These are phyloP conservation scores for Gadus chalcogrammus DNA, from an alignment of 2,113 vertebrate genomes.

Conservation along the genomic window DNA sequence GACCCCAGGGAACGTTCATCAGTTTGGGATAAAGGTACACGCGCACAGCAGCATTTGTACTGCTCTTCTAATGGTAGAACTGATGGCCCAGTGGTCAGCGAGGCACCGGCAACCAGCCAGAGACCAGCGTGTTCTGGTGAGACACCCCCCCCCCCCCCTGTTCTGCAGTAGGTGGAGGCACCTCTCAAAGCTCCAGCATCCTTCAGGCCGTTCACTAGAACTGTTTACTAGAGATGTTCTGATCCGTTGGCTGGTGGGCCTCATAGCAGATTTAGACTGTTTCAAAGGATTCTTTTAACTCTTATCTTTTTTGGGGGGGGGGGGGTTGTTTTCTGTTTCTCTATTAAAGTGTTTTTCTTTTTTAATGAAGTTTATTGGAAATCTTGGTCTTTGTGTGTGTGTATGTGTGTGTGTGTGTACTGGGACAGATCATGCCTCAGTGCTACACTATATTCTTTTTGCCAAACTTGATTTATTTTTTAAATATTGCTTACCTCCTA, in stretches of 20 bases:
- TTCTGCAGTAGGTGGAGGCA: conserved; percentile 52
- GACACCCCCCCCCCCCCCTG: conserved; percentile 41
- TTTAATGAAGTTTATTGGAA: conserved; percentile 9
- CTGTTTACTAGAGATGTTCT: conserved; percentile 64
- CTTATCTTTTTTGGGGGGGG: conserved; percentile 37
- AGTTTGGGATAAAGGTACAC: no score
- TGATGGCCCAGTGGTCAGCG: not conserved
- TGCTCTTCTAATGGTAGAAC: not conserved
- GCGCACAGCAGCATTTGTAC: no score
- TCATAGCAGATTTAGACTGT: conserved; percentile 69
- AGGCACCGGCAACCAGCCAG: not conserved
- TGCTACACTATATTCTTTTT: no score
- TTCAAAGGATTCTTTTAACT: conserved; percentile 45
- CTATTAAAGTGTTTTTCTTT: conserved; percentile 71
- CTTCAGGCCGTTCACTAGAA: conserved; percentile 43
- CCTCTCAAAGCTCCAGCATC: conserved; percentile 45
- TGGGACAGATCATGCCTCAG: no score
- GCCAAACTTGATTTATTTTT: no score
- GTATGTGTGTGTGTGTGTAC: no score
- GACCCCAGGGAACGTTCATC: no score
- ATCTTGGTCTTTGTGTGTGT: conserved; percentile 4
- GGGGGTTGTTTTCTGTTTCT: conserved; percentile 60
- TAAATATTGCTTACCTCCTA: no score
- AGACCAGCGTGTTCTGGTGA: conserved; percentile 46
- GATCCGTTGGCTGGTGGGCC: conserved; percentile 70